Base-by-base conservation (phyloP, 2,797 vertebrate species). In the Artibeus jamaicensis region DNA sequence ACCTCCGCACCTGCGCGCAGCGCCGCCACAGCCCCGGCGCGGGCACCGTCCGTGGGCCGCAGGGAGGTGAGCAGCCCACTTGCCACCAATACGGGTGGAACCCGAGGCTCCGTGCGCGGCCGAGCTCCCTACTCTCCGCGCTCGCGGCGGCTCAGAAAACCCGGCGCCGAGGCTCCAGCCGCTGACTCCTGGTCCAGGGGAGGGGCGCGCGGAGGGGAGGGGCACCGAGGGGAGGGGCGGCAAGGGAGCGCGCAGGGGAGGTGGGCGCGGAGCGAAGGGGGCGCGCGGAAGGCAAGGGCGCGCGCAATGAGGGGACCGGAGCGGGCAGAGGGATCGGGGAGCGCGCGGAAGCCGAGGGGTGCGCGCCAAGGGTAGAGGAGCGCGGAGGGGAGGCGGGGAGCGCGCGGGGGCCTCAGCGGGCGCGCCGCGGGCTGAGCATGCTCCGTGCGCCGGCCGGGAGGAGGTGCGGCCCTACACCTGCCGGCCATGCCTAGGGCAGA, bases 41-140 rank as follows among this genome's bases (percentile, higher is more conserved):
- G 22, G 1, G 59, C 86, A 26, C 83, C 0, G 71, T 67, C 96
- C 32, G 34, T 37, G 91, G 82, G 95, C 79, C 91, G 76, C 2
- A 74, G 18, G 32, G 91, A 14, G 89, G 95, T 86, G 76, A 92
- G 85, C 76, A 93, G 24, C 90, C 92, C 79, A 97, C 96, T 98
- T 84, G 97, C 93, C 87, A 86, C 97, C 97, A 96, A 96, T 97
- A 96, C 95, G 65, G 85, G 89, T 48, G 70, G 94, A 94, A 97
- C 86, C 95, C 59, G 7, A 84, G 7, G 88, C 91, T 86, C 65
- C 0, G 93, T 53, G 78, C 42, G 68, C 10, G 9, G 78, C 91
- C 26, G 71, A 44, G 57, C 74, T 92, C 91, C 65, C 37, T 78
- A 79, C 89, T 93, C 87, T 74, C 19, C 1, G 29, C 21, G 68